Evolutionary conservation across 2,888 invertebrate species (phyloP).

Genomic region (Calephelis perditalis): DNA sequence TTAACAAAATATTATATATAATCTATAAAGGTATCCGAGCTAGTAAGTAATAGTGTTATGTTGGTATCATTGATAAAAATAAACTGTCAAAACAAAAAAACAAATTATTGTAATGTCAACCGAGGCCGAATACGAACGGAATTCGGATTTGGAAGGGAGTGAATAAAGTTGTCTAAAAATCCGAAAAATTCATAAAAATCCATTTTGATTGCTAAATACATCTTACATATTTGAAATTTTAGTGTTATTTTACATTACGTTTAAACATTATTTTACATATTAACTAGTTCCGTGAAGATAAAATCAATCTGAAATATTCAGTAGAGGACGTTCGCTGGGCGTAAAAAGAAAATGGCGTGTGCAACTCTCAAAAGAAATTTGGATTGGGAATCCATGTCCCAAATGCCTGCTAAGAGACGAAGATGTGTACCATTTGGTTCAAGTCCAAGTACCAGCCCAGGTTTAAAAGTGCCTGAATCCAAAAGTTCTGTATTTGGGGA

Average conservation of each 20-base stretch:
- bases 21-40: constrained; percentile 16
- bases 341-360: constrained; percentile 94
- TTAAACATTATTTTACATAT: constrained; percentile 56
- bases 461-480: constrained; percentile 73
- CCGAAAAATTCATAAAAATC: constrained; percentile 58
- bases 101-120: constrained; percentile 44
- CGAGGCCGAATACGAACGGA: constrained; percentile 38
- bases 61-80: constrained; percentile 23
- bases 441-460: constrained; percentile 70
- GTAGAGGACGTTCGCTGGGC: constrained; percentile 76
- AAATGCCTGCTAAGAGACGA: constrained; percentile 91
- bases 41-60: constrained; percentile 14
- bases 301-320: constrained; percentile 49
- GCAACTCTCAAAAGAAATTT: constrained; percentile 96
- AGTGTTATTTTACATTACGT: constrained; percentile 44
- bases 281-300: constrained; percentile 48
- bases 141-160: constrained; percentile 57
- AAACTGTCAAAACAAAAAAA: constrained; percentile 48
- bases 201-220: constrained; percentile 43
- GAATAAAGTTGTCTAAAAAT: constrained; percentile 50
- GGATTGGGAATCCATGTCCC: constrained; percentile 96
- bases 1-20: neutral
- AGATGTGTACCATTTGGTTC: constrained; percentile 94
- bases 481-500: constrained; percentile 90
- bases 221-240: constrained; percentile 43